phyloP scores from a whole-genome alignment of 2,888 invertebrate genomes.

The Volucella bombylans region DNA sequence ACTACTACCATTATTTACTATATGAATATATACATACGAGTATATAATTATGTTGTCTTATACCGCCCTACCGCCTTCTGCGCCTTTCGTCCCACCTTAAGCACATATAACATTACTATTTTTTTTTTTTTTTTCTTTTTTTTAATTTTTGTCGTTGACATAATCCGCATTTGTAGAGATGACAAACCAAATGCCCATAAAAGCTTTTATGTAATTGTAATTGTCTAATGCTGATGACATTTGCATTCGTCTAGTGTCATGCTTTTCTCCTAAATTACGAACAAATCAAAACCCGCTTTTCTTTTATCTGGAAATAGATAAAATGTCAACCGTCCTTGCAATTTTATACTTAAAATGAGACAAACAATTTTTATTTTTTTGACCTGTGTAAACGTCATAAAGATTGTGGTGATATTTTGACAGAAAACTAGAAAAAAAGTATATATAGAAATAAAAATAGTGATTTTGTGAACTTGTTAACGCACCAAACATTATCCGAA shows the following conservation, averaged over 20 bases:
- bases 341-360: slow-evolving; percentile 26
- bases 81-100: slow-evolving; percentile 66
- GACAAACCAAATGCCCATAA: slow-evolving; percentile 21
- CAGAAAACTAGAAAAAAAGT: slow-evolving; percentile 2
- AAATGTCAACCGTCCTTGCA: slow-evolving; percentile 46
- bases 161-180: slow-evolving; percentile 48
- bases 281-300: slow-evolving; percentile 20
- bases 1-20: slow-evolving; percentile 65
- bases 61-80: slow-evolving; percentile 52
- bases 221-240: slow-evolving; percentile 47
- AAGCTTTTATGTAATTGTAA: slow-evolving; percentile 24
- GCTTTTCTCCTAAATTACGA: slow-evolving; percentile 37
- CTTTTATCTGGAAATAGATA: slow-evolving; percentile 21
- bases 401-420: slow-evolving; percentile 39
- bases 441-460: not conserved
- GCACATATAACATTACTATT: slow-evolving; percentile 63
- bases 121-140: slow-evolving; percentile 17
- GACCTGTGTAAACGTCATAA: slow-evolving; percentile 25
- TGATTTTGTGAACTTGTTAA: slow-evolving; percentile 23
- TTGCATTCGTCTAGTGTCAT: slow-evolving; percentile 33
- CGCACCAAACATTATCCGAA: slow-evolving; percentile 40
- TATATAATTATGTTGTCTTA: slow-evolving; percentile 65
- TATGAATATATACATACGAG: slow-evolving; percentile 38
- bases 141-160: not conserved
- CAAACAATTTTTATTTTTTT: slow-evolving; percentile 22